Conservation (phyloP, 2,113 vertebrate genomes). For the Arizona elegans region DNA sequence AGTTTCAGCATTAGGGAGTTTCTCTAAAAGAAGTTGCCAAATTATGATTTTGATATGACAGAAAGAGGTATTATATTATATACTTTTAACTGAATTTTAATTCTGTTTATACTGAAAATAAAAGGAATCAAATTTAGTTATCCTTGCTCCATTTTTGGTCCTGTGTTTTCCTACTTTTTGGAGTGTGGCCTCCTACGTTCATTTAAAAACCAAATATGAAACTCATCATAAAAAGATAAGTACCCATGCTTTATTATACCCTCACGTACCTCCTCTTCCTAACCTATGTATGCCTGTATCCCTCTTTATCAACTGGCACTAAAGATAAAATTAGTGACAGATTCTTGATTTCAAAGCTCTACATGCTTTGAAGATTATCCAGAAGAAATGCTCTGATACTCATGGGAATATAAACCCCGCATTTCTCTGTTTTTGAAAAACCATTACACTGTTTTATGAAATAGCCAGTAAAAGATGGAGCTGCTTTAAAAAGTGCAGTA, state of each 20-base stretch:
- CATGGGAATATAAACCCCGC: not conserved
- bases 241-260: not conserved
- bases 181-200: not conserved
- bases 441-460: not conserved
- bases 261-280: not conserved
- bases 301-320: not conserved
- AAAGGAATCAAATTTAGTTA: not conserved
- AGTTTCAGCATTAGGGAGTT: not conserved
- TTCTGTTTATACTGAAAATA: not conserved
- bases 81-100: not conserved
- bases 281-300: not conserved
- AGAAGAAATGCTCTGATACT: not conserved
- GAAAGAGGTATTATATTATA: not conserved
- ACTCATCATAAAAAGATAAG: not conserved
- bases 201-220: not conserved
- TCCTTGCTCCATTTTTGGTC: not conserved
- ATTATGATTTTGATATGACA: not conserved
- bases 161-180: not conserved
- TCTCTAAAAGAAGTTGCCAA: not conserved
- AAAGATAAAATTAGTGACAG: not conserved
- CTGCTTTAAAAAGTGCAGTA: not conserved
- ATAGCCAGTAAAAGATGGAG: not conserved
- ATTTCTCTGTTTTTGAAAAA: not conserved
- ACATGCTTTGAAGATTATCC: not conserved
- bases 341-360: not conserved